phyloP scores from a whole-genome alignment of 2,888 invertebrate species.

The Plusia festucae region DNA sequence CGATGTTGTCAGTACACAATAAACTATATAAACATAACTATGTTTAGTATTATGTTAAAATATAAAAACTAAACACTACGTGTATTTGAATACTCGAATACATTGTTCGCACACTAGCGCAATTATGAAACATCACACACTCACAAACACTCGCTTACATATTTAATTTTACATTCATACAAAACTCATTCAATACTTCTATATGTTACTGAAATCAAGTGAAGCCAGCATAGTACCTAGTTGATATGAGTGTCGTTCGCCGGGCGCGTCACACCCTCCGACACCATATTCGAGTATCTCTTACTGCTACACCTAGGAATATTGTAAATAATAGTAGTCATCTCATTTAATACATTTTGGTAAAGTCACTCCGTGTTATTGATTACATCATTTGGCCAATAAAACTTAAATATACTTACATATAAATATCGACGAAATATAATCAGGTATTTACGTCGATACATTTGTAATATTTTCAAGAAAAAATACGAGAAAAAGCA shows the following conservation, averaged over 20 bases:
- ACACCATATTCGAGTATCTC: slow-evolving; percentile 37
- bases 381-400: slow-evolving; percentile 75
- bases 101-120: slow-evolving; percentile 1
- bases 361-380: slow-evolving; percentile 63
- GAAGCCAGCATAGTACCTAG: background rate
- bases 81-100: slow-evolving; percentile 42
- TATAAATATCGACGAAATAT: slow-evolving; percentile 24
- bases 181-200: background rate
- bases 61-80: slow-evolving; percentile 62
- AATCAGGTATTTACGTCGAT: slow-evolving; percentile 15
- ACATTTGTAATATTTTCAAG: slow-evolving; percentile 20
- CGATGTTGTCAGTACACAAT: slow-evolving; percentile 67
- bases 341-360: slow-evolving; percentile 76
- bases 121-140: background rate
- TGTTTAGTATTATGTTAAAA: slow-evolving; percentile 66
- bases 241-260: background rate
- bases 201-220: background rate
- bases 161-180: slow-evolving; percentile 3
- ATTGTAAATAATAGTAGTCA: slow-evolving; percentile 60
- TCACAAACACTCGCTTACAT: slow-evolving; percentile 1
- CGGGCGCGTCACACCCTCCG: background rate
- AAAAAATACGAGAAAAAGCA: background rate
- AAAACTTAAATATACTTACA: slow-evolving; percentile 65
- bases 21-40: slow-evolving; percentile 79
- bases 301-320: slow-evolving; percentile 39